Evolutionary conservation across 2,797 vertebrate genomes (phyloP).

Genomic region (Cyprinella venusta): DNA sequence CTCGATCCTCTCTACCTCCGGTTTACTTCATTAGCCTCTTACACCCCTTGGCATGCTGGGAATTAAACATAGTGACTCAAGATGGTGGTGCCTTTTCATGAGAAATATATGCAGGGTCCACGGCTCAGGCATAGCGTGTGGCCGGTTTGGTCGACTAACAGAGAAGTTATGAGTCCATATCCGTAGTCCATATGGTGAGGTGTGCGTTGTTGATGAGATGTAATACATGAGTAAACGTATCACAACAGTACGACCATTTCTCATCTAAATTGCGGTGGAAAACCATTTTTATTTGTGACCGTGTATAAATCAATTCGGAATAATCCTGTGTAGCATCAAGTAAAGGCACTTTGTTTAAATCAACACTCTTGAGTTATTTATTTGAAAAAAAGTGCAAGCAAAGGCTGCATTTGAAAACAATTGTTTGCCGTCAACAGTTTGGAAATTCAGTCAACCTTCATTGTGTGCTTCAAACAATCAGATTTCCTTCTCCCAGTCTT

Average conservation of each 20-base stretch:
- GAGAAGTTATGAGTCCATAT: constrained; percentile 22
- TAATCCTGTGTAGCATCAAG: constrained; percentile 10
- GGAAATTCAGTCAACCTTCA: constrained; percentile 37
- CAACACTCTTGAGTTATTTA: constrained; percentile 28
- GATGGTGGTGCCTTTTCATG: constrained; percentile 6
- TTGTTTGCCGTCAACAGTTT: constrained; percentile 38
- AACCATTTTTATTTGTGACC: constrained; percentile 8
- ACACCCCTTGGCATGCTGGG: constrained; percentile 51
- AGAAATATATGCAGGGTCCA: constrained; percentile 40
- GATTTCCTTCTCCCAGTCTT: constrained; percentile 26
- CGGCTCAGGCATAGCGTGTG: neutral
- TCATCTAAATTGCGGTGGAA: constrained; percentile 1
- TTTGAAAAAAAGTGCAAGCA: constrained; percentile 6
- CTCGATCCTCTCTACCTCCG: constrained; percentile 47
- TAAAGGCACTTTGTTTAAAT: constrained; percentile 41
- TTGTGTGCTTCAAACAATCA: constrained; percentile 44
- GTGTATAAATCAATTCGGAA: constrained; percentile 12
- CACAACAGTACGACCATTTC: neutral
- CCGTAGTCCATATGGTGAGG: neutral
- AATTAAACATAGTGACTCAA: constrained; percentile 57
- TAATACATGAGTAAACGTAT: neutral
- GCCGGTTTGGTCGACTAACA: constrained; percentile 18
- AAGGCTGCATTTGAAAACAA: constrained; percentile 7
- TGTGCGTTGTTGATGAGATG: neutral
- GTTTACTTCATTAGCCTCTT: constrained; percentile 64